Evolutionary conservation across 2,888 invertebrate genomes (phyloP).

Genomic region (Linhomoeus sp.): DNA sequence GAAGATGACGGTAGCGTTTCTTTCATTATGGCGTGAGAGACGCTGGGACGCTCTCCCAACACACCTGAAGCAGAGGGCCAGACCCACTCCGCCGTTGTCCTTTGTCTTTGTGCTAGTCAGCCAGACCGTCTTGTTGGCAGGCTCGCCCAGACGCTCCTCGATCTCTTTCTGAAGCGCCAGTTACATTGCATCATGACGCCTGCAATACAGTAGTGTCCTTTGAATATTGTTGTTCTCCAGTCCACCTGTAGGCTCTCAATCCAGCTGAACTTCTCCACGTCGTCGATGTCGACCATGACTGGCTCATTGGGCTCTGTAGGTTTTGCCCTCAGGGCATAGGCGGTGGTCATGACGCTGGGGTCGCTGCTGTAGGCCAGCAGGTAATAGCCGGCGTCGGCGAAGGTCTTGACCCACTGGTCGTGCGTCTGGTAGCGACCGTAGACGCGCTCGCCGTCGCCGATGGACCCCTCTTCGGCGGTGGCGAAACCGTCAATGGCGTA

Average conservation of each 20-base stretch:
- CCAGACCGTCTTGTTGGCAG: constrained; percentile 34
- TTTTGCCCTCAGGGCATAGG: constrained; percentile 17
- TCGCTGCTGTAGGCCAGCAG: neutral
- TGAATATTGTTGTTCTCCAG: constrained; percentile 26
- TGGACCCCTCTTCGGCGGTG: constrained; percentile 9
- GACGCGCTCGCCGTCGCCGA: constrained; percentile 5
- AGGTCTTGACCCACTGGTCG: constrained; percentile 14
- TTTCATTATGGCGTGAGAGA: too few species aligned
- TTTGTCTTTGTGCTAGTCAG: constrained; percentile 37
- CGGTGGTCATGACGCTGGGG: constrained; percentile 13
- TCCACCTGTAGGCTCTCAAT: constrained; percentile 20
- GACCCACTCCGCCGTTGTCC: constrained; percentile 57
- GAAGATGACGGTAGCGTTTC: too few species aligned
- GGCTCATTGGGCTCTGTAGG: constrained; percentile 15
- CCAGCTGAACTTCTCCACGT: constrained; percentile 23
- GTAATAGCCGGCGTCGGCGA: constrained; percentile 16
- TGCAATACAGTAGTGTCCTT: too few species aligned
- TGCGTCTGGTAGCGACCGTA: constrained; percentile 8
- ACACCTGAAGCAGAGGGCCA: constrained; percentile 55
- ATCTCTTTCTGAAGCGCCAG: constrained; percentile 4
- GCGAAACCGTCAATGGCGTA: neutral
- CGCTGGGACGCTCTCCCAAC: too few species aligned
- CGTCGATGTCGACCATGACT: constrained; percentile 22
- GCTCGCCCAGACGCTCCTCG: constrained; percentile 44
- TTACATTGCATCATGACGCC: too few species aligned